Conservation (phyloP, 1,140 invertebrate species). For the Lucilia sericata region DNA sequence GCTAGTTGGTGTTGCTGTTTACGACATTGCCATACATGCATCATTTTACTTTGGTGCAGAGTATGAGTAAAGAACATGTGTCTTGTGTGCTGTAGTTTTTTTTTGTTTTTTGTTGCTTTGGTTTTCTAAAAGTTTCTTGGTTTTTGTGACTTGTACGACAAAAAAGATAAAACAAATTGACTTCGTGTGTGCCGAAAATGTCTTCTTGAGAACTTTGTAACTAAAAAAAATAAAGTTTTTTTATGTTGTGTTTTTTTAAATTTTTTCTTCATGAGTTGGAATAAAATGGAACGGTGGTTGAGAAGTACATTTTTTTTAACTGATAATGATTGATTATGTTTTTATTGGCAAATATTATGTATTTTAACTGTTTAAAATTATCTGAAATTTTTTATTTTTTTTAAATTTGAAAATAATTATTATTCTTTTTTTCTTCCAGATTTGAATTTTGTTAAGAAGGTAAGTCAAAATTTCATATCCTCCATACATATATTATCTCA, state of each 20-base stretch:
- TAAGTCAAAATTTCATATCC: too few species aligned
- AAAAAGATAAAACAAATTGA: conserved; percentile 34
- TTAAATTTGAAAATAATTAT: too few species aligned
- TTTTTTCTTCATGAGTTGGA: not conserved
- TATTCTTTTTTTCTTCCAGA: too few species aligned
- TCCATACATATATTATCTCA: too few species aligned
- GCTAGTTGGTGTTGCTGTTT: conserved; percentile 16
- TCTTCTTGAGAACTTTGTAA: conserved; percentile 23
- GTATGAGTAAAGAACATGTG: not conserved
- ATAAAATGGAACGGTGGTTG: not conserved
- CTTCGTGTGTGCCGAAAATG: conserved; percentile 31
- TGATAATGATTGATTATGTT: too few species aligned
- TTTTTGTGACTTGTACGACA: conserved; percentile 16
- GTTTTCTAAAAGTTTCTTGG: not conserved
- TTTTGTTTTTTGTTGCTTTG: conserved; percentile 4
- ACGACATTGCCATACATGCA: conserved; percentile 11
- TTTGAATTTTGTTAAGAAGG: too few species aligned
- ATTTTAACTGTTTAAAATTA: too few species aligned
- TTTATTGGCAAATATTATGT: too few species aligned
- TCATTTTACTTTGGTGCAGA: not conserved
- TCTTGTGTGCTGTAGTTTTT: not conserved
- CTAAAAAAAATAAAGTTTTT: not conserved
- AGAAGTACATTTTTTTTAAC: not conserved
- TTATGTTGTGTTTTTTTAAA: not conserved
- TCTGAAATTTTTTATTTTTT: too few species aligned